Evolutionary conservation across 2,797 vertebrate genomes (phyloP).

Genomic region (Otolemur crassicaudatus): DNA sequence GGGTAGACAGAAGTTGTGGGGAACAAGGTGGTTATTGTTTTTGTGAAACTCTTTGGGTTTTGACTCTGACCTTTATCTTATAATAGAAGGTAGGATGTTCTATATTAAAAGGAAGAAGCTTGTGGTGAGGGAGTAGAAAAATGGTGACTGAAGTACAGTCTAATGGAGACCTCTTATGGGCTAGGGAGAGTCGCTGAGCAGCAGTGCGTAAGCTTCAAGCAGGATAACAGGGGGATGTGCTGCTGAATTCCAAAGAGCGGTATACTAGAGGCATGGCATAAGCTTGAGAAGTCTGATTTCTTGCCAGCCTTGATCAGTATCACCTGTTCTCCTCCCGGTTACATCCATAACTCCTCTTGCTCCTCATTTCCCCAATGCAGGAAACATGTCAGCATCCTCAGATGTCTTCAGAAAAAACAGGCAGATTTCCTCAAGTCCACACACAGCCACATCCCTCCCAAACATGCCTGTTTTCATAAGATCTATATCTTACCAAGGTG

Average conservation of each 20-base stretch:
- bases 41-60: conserved; percentile 87
- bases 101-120: conserved; percentile 81
- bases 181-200: background rate
- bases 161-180: background rate
- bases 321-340: background rate
- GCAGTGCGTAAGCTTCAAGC: background rate
- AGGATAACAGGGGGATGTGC: background rate
- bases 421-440: background rate
- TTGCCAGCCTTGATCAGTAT: background rate
- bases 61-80: conserved; percentile 87
- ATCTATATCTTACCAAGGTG: background rate
- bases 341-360: background rate
- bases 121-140: conserved; percentile 61
- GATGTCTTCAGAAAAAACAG: background rate
- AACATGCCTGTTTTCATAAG: background rate
- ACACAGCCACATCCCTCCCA: background rate
- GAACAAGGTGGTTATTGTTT: conserved; percentile 82
- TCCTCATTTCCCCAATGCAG: background rate
- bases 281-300: background rate
- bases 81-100: conserved; percentile 61
- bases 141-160: background rate
- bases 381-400: background rate
- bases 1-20: conserved; percentile 55
- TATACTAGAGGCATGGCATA: background rate
- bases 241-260: background rate